Evolutionary conservation across 2,797 vertebrate genomes (phyloP).

Genomic region (Semotilus atromaculatus): DNA sequence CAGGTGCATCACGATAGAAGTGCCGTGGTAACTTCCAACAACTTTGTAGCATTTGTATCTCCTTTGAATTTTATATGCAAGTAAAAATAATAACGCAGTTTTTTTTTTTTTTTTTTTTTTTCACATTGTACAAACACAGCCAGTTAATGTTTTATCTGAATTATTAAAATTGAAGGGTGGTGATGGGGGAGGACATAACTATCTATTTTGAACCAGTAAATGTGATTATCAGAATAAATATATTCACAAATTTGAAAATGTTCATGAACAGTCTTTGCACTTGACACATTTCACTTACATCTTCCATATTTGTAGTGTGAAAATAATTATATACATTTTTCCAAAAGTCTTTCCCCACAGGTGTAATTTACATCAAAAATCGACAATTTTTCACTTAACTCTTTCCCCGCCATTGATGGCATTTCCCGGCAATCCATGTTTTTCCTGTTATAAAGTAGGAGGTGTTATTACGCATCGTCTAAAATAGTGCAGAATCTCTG

Average conservation of each 20-base stretch:
- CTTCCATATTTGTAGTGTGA: background rate
- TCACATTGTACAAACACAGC: background rate
- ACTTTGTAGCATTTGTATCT: background rate
- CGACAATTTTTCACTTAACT: background rate
- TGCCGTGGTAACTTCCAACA: background rate
- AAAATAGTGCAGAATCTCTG: background rate
- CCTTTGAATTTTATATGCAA: background rate
- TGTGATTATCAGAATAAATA: constrained; percentile 5
- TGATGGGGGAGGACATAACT: background rate
- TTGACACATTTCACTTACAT: background rate
- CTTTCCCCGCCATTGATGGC: background rate
- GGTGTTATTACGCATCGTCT: background rate
- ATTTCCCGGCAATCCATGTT: background rate
- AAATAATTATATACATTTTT: background rate
- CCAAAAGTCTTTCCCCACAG: background rate
- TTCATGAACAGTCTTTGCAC: background rate
- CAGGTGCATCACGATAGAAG: constrained; percentile 30
- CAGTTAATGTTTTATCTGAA: background rate
- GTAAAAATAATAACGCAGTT: background rate
- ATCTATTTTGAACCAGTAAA: background rate
- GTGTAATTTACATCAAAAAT: background rate
- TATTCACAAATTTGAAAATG: background rate
- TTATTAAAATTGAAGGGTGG: background rate
- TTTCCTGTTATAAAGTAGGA: background rate
- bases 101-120: background rate